phyloP scores from a whole-genome alignment of 2,113 vertebrate genomes.

The Copsychus sechellarum region DNA sequence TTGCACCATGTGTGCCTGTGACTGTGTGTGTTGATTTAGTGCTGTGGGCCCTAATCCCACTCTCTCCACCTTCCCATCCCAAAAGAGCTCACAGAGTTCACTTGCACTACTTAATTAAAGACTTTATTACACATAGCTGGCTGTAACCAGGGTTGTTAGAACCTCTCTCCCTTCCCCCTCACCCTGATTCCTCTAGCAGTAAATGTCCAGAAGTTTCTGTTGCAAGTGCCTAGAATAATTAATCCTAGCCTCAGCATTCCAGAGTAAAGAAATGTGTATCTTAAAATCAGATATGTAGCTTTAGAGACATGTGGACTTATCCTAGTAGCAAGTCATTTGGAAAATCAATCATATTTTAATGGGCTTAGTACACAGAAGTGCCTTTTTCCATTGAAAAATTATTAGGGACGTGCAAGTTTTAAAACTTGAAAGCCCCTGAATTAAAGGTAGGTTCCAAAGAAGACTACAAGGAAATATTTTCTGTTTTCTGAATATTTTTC shows the following conservation, averaged over 20 bases:
- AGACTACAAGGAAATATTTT: not conserved
- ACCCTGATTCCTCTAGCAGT: not conserved
- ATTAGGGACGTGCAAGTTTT: not conserved
- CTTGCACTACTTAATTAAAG: slow-evolving; percentile 65
- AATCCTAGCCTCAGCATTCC: not conserved
- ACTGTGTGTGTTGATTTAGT: slow-evolving; percentile 62
- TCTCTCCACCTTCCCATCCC: slow-evolving; percentile 46
- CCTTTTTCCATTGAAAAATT: not conserved
- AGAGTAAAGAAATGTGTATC: not conserved
- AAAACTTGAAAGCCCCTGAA: not conserved
- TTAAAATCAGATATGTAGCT: not conserved
- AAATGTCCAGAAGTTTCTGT: slow-evolving; percentile 4
- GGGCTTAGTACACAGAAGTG: not conserved
- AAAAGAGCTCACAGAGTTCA: slow-evolving; percentile 46
- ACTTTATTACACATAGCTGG: slow-evolving; percentile 52
- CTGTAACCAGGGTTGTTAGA: slow-evolving; percentile 60
- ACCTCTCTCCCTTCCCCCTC: not conserved
- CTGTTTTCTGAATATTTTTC: not conserved
- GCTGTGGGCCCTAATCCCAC: slow-evolving; percentile 48
- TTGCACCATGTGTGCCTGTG: slow-evolving; percentile 52
- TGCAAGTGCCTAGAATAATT: not conserved
- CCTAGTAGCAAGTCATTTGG: not conserved
- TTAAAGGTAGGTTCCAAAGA: not conserved
- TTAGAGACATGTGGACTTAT: not conserved
- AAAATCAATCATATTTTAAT: not conserved